Percentiles rank a stretch among this genome's conserved stretches.
Conservation (phyloP, 2,797 vertebrate genomes). For the Parauchenoglanis punctatus region DNA sequence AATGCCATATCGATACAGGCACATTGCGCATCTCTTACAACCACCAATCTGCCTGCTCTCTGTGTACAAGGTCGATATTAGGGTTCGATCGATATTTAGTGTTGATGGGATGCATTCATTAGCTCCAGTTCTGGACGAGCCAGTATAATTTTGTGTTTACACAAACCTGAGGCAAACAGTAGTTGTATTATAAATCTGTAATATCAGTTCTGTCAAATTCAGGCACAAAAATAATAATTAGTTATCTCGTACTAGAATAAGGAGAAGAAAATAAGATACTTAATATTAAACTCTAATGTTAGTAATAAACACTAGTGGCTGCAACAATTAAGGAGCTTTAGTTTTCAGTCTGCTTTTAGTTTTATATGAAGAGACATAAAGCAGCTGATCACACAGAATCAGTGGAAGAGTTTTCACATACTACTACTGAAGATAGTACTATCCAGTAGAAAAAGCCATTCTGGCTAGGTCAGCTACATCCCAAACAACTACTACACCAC, state of each 20-base stretch:
- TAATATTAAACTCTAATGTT: neutral
- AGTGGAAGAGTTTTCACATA: neutral
- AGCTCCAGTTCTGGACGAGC: neutral
- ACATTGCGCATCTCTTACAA: neutral
- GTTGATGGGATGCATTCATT: constrained; percentile 14
- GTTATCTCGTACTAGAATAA: neutral
- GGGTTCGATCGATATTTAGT: constrained; percentile 14
- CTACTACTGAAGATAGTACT: neutral
- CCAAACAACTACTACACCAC: neutral
- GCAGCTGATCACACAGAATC: neutral
- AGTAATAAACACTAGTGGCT: neutral
- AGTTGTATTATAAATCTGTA: neutral
- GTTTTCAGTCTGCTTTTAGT: neutral
- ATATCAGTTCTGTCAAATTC: neutral
- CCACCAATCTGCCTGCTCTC: neutral
- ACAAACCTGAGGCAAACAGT: neutral
- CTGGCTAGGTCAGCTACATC: neutral
- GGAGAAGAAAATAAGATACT: neutral
- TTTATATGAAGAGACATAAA: neutral
- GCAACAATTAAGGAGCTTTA: neutral
- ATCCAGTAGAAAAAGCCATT: neutral
- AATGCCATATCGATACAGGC: constrained; percentile 1
- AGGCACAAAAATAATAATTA: neutral
- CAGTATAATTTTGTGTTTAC: neutral
- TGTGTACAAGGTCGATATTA: constrained; percentile 24